A percentile compares a stretch with the other conserved stretches of the same genome.
These are phyloP conservation scores for Odontomachus brunneus DNA, from an alignment of 1,140 invertebrate species.

Conservation along the genomic window DNA sequence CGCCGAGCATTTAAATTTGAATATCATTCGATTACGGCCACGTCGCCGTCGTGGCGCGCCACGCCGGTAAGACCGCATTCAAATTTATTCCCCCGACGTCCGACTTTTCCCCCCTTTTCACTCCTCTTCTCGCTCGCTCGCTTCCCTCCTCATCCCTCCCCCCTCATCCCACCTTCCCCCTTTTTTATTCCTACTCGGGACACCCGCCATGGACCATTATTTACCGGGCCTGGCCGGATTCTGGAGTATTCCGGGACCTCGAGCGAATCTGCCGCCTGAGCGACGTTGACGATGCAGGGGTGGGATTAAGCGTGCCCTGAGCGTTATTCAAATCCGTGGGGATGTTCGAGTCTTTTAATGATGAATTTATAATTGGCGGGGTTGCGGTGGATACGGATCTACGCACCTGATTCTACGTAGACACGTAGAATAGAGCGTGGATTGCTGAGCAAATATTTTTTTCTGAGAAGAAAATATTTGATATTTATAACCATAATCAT, in stretches of 20 bases:
- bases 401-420: no score
- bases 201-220: slow-evolving; percentile 51
- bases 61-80: slow-evolving; percentile 64
- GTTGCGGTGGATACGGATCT: background rate
- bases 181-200: slow-evolving; percentile 55
- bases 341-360: background rate
- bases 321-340: slow-evolving; percentile 1
- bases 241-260: slow-evolving; percentile 5
- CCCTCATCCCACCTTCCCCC: background rate
- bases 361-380: background rate
- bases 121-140: background rate
- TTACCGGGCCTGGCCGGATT: slow-evolving; percentile 49
- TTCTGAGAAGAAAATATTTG: no score
- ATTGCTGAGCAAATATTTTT: no score
- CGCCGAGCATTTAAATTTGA: slow-evolving; percentile 80
- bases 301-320: background rate
- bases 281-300: slow-evolving; percentile 15
- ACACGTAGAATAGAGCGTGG: no score
- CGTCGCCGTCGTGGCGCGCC: slow-evolving; percentile 49
- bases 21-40: slow-evolving; percentile 81
- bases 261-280: slow-evolving; percentile 24
- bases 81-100: slow-evolving; percentile 71
- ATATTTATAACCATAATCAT: no score
- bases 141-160: background rate
- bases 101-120: slow-evolving; percentile 23